Percentiles rank a stretch among this genome's conserved stretches.
Evolutionary conservation across 2,113 vertebrate species (phyloP).

Genomic region (Ophthalmolycus amberensis): DNA sequence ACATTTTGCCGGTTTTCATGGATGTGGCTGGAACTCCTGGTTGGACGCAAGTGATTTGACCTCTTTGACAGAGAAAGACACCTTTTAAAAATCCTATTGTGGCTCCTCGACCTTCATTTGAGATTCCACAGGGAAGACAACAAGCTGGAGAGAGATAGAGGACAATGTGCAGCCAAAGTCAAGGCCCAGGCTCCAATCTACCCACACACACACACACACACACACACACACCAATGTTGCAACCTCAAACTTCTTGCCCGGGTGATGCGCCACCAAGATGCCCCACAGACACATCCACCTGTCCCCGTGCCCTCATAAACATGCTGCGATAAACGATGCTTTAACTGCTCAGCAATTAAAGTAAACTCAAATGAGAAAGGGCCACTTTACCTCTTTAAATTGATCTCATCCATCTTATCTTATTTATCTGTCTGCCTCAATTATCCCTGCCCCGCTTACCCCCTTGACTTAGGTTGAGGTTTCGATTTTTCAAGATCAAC

Average conservation of each 20-base stretch:
- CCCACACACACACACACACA: background rate
- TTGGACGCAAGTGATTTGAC: background rate
- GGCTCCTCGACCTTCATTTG: background rate
- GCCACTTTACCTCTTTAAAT: background rate
- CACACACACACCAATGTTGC: background rate
- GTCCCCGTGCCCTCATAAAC: background rate
- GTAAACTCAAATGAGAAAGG: background rate
- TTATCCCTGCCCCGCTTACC: background rate
- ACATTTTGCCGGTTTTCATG: background rate
- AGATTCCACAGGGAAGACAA: background rate
- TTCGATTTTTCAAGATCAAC: background rate
- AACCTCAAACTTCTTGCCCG: background rate
- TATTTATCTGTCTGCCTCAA: conserved; percentile 1
- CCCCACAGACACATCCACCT: background rate
- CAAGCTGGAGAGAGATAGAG: conserved; percentile 15
- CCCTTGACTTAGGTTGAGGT: background rate
- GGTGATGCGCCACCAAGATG: background rate
- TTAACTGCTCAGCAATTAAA: background rate
- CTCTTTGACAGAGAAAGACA: background rate
- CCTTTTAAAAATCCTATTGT: background rate
- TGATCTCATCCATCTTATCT: conserved; percentile 4
- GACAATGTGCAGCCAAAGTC: conserved; percentile 8
- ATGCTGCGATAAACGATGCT: background rate
- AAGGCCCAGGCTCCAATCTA: conserved; percentile 18
- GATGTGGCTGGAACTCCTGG: background rate